These are phyloP conservation scores for Pleuronectes platessa DNA, from an alignment of 2,113 vertebrate genomes.

Conservation along the genomic window DNA sequence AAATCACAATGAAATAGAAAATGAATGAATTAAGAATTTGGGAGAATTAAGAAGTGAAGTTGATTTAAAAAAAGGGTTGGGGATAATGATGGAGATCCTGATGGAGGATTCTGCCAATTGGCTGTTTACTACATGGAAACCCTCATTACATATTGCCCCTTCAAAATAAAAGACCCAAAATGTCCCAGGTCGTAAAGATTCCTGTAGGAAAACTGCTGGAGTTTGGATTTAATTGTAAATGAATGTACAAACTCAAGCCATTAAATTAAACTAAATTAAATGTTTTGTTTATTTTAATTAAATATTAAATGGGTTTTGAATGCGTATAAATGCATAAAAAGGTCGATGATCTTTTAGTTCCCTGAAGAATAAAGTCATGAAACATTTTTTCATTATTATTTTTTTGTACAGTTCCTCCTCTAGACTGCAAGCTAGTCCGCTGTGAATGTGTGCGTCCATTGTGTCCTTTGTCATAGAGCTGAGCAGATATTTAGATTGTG, in stretches of 20 bases:
- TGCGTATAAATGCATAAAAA: neutral
- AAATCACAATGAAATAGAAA: too few relatives aligned
- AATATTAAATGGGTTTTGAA: neutral
- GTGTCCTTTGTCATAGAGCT: conserved; percentile 94
- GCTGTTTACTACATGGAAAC: too few relatives aligned
- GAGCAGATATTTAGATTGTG: conserved; percentile 90
- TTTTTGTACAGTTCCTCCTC: conserved; percentile 79
- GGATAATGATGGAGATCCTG: too few relatives aligned
- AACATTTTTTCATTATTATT: conserved; percentile 14
- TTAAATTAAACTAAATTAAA: neutral
- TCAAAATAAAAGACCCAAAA: neutral
- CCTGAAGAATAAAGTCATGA: conserved; percentile 12
- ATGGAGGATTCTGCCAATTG: too few relatives aligned
- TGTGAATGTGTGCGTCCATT: conserved; percentile 93
- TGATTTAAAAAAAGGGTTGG: too few relatives aligned
- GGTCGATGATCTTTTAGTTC: neutral
- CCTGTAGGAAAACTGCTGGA: neutral
- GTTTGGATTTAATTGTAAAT: neutral
- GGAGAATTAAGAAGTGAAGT: too few relatives aligned
- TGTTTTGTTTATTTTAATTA: neutral
- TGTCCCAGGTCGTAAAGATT: neutral
- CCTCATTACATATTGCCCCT: too few relatives aligned
- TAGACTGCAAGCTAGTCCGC: conserved; percentile 96
- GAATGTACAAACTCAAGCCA: conserved; percentile 22
- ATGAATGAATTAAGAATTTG: too few relatives aligned